phyloP scores from a whole-genome alignment of 2,113 vertebrate species.

The Camelus bactrianus region DNA sequence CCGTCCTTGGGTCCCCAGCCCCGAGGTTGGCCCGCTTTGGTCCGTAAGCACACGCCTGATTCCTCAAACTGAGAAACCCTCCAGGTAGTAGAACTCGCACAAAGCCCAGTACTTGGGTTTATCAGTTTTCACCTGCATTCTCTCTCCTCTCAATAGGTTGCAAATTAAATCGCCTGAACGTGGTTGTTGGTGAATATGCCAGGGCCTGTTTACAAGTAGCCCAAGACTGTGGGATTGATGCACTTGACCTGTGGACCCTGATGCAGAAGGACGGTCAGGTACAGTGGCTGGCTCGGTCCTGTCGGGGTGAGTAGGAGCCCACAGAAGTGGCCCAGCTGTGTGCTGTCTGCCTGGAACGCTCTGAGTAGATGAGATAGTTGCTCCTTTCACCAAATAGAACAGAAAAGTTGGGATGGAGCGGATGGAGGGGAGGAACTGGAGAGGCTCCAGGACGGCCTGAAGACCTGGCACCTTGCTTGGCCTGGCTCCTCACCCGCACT shows the following conservation, averaged over 20 bases:
- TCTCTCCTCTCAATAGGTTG: constrained; percentile 83
- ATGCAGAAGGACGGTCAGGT: constrained; percentile 95
- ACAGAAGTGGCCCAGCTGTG: no score
- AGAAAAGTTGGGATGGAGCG: neutral
- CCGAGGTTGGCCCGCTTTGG: neutral
- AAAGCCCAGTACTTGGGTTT: neutral
- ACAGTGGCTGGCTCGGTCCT: neutral
- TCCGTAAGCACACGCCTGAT: accelerated
- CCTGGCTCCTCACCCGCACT: neutral
- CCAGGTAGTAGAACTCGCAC: neutral
- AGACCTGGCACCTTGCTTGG: neutral
- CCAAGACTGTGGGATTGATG: constrained; percentile 88
- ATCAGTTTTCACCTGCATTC: neutral
- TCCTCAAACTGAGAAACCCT: neutral
- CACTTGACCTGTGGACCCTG: constrained; percentile 95
- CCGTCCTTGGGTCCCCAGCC: accelerated
- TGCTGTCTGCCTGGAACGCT: neutral
- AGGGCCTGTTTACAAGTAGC: constrained; percentile 91
- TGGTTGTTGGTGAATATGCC: constrained; percentile 91
- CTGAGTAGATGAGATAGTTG: no score
- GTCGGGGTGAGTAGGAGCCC: accelerated
- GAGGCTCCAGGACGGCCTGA: neutral
- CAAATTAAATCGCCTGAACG: constrained; percentile 92
- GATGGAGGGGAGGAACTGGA: accelerated
- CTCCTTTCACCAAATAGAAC: neutral